A percentile compares a stretch with the other conserved stretches of the same genome.
These are phyloP conservation scores for Drosophila lacicola DNA, from an alignment of 2,888 invertebrate genomes.

Conservation along the genomic window DNA sequence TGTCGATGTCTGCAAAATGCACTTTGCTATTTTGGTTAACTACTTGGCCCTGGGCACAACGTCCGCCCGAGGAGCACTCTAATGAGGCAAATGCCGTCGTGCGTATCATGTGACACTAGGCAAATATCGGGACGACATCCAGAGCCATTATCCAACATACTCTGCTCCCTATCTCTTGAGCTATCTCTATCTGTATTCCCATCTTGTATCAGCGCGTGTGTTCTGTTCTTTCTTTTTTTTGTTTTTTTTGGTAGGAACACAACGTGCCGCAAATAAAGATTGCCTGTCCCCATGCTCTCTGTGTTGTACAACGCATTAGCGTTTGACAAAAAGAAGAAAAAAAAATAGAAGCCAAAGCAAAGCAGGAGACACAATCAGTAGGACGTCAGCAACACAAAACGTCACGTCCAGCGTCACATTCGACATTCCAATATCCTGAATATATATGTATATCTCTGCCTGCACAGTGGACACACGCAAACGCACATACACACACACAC, in stretches of 20 bases:
- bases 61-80: constrained; percentile 34
- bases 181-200: constrained; percentile 12
- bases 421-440: constrained; percentile 62
- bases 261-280: constrained; percentile 70
- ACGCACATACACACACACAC: not conserved
- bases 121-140: constrained; percentile 51
- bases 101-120: constrained; percentile 54
- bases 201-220: constrained; percentile 14
- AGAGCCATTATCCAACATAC: constrained; percentile 17
- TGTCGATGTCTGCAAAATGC: constrained; percentile 48
- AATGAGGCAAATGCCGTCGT: constrained; percentile 54
- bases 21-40: constrained; percentile 50
- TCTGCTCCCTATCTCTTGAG: not conserved
- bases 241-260: constrained; percentile 36
- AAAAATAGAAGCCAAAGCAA: constrained; percentile 20
- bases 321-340: constrained; percentile 40
- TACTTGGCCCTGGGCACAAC: constrained; percentile 15
- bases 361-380: constrained; percentile 42
- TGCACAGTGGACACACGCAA: constrained; percentile 32
- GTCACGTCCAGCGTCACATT: constrained; percentile 61
- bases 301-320: constrained; percentile 58
- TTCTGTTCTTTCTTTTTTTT: not conserved
- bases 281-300: constrained; percentile 19
- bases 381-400: constrained; percentile 41
- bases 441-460: constrained; percentile 18